Evolutionary conservation across 1,140 invertebrate species (phyloP), one percentile per base, ranked within the genome.

Genomic region (Hormaphis cornu): DNA sequence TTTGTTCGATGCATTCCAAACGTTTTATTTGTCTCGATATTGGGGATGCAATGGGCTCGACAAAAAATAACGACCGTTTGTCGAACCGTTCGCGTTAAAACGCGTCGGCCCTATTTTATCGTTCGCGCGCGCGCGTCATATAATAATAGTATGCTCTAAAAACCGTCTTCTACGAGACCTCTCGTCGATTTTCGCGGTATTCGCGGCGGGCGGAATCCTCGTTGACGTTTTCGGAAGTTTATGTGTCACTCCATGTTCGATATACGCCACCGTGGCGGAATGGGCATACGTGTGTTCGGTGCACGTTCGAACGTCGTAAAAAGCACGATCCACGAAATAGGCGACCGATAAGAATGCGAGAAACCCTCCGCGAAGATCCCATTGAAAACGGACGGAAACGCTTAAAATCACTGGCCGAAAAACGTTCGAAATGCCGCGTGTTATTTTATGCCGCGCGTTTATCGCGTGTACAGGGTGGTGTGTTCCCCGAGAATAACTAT

Each of bases 341-440:
- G n/a, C n/a, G n/a, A n/a, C 42, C 59, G 59, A 63, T 63, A 63
- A 63, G 59, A 35, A 63, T 48, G n/a, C 20, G 35, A 6, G 33
- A 48, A 63, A 8, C 35, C 58, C 37, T 9, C n/a, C 40, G n/a
- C 22, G 40, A 46, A 28, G 40, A 61, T 8, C 16, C 42, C 16
- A 46, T 63, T 48, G 59, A 63, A 63, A 63, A 48, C 44, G 59
- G 59, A 63, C 59, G 33, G 59, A 63, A 63, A 44, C 59, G 48
- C 59, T 63, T 63, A 63, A 63, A 63, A 48, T 63, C 59, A 63
- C 59, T 48, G 59, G 59, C 59, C 59, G 59, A 63, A 63, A n/a
- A 63, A 63, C 42, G 40, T 46, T 63, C 12, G 59, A 28, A n/a
- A n/a, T 26, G 40, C 30, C 48, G 28, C 28, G 58, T 44, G 58